These are phyloP conservation scores for Cinclus mexicanus DNA, from an alignment of 2,113 vertebrate species.

Conservation along the genomic window DNA sequence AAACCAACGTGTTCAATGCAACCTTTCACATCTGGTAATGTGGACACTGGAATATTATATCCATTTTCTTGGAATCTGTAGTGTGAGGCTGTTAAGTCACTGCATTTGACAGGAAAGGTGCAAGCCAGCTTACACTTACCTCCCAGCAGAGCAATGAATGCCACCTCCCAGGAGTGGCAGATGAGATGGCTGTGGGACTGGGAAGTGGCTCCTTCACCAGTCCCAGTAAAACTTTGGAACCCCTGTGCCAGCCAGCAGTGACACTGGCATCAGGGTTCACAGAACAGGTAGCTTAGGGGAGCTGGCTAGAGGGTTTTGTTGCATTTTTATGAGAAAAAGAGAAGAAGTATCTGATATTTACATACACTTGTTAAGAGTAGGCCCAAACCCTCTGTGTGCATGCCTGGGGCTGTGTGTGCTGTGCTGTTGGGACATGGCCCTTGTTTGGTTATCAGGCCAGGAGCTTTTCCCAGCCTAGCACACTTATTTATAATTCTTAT, in stretches of 20 bases:
- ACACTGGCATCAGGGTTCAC: not conserved
- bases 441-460: not conserved
- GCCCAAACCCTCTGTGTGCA: not conserved
- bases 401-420: not conserved
- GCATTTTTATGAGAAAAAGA: not conserved
- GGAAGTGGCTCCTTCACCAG: not conserved
- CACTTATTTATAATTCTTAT: not conserved
- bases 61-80: not conserved
- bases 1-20: slow-evolving; percentile 97
- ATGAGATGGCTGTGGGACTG: not conserved
- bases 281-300: not conserved
- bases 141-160: not conserved
- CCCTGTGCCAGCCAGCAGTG: not conserved
- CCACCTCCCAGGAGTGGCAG: fast-evolving
- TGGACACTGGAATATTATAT: fast-evolving
- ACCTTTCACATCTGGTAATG: slow-evolving; percentile 96
- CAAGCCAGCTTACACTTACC: too few relatives aligned
- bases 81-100: fast-evolving
- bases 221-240: fast-evolving
- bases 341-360: not conserved
- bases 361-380: not conserved
- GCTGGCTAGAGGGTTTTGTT: not conserved
- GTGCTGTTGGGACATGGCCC: not conserved
- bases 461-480: not conserved
- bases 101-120: too few relatives aligned